phyloP scores from a whole-genome alignment of 53 echinoderm and acorn worm genomes.

The Paracentrotus lividus region DNA sequence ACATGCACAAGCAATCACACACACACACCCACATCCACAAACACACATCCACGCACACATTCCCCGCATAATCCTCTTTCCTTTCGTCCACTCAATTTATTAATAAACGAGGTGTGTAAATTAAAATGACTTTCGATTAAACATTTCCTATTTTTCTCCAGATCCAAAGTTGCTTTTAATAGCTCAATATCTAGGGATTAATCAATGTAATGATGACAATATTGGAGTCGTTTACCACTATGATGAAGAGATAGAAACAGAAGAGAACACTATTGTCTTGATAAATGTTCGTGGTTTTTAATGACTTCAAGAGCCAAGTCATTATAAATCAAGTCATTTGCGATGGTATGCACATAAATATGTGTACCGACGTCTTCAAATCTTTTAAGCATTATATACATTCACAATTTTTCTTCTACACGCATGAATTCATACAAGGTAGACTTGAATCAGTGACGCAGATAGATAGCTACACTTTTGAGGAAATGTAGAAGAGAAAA shows the following conservation, averaged over 20 bases:
- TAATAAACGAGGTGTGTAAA: not conserved
- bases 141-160: not conserved
- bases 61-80: not conserved
- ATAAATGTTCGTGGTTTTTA: not conserved
- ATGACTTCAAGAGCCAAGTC: not conserved
- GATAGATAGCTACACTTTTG: no score
- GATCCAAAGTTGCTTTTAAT: not conserved
- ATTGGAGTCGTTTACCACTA: not conserved
- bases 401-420: no score
- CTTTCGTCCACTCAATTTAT: not conserved
- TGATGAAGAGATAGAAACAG: not conserved
- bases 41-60: not conserved
- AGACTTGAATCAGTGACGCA: no score
- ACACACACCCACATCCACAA: no score
- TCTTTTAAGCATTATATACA: no score
- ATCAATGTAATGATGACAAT: constrained; percentile 39
- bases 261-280: not conserved
- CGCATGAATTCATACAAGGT: no score
- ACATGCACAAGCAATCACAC: no score
- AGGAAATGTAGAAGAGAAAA: no score
- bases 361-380: no score
- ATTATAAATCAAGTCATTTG: not conserved
- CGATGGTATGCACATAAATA: no score
- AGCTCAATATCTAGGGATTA: constrained; percentile 15
- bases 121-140: constrained; percentile 35